Percentiles rank a stretch among this genome's conserved stretches.
Evolutionary conservation across 2,888 invertebrate genomes (phyloP).

Genomic region (Rhagonycha fulva): DNA sequence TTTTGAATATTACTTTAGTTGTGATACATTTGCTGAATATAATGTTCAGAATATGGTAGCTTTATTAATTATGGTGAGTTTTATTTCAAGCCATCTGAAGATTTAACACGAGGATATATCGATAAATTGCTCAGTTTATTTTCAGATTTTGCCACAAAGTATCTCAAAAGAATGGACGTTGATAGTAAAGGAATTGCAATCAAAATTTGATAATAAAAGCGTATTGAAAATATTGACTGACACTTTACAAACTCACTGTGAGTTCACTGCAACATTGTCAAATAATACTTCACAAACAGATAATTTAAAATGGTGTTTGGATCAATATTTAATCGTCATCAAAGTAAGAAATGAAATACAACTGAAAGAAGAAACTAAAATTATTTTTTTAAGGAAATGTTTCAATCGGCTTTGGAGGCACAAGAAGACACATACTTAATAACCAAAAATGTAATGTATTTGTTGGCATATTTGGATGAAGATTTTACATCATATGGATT

Average conservation of each 20-base stretch:
- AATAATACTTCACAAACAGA: constrained; percentile 25
- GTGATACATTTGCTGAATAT: constrained; percentile 34
- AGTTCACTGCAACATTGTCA: constrained; percentile 42
- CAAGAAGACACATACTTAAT: constrained; percentile 38
- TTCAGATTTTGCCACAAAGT: constrained; percentile 45
- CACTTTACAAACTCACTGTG: constrained; percentile 44
- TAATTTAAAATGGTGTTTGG: constrained; percentile 44
- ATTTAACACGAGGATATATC: not conserved
- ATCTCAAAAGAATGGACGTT: constrained; percentile 46
- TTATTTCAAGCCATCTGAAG: too few species aligned
- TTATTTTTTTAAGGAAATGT: constrained; percentile 30
- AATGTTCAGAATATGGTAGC: constrained; percentile 37
- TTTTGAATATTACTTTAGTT: constrained; percentile 30
- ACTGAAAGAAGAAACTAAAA: not conserved
- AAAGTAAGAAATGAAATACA: constrained; percentile 38
- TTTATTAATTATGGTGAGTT: constrained; percentile 39
- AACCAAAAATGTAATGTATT: constrained; percentile 41
- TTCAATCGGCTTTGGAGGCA: constrained; percentile 21
- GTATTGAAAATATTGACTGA: constrained; percentile 43
- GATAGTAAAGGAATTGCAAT: constrained; percentile 39
- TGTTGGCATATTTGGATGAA: constrained; percentile 40
- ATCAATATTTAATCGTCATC: constrained; percentile 42
- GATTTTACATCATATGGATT: constrained; percentile 45
- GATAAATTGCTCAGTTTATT: constrained; percentile 5
- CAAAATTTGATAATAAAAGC: constrained; percentile 33